Evolutionary conservation across 1,140 invertebrate genomes (phyloP).

Genomic region (Tyrophagus putrescentiae): DNA sequence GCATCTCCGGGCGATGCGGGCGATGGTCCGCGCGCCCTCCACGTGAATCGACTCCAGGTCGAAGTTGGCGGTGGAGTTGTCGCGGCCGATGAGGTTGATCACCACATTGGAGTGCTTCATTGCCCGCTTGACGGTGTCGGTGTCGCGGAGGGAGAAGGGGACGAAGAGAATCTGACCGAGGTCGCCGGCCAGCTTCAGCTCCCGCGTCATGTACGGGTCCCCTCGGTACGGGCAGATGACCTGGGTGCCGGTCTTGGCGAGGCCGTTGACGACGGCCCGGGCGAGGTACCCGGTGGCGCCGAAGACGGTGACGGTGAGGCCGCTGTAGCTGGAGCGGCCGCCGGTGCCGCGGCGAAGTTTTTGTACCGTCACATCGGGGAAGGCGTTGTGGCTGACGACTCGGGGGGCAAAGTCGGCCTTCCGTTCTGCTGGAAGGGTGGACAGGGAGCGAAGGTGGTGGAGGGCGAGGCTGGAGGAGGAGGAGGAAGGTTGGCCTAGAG

Average conservation of each 20-base stretch:
- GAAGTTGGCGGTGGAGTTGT: conserved; percentile 78
- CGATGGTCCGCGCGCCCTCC: conserved; percentile 46
- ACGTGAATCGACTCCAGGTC: conserved; percentile 58
- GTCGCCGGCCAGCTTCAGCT: conserved; percentile 73
- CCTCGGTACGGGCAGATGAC: conserved; percentile 80
- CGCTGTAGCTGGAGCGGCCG: conserved; percentile 87
- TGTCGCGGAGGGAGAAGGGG: conserved; percentile 68
- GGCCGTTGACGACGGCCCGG: conserved; percentile 60
- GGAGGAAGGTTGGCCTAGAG: no score
- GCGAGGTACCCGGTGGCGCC: conserved; percentile 79
- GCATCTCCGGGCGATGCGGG: conserved; percentile 54
- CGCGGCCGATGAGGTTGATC: conserved; percentile 79
- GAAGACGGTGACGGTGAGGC: conserved; percentile 91
- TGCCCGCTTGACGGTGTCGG: conserved; percentile 66
- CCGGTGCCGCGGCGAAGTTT: conserved; percentile 51
- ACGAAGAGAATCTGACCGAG: conserved; percentile 80
- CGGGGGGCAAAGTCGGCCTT: conserved; percentile 9
- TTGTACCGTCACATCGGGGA: conserved; percentile 5
- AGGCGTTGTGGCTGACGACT: background rate
- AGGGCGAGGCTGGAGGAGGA: no score
- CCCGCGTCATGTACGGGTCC: conserved; percentile 57
- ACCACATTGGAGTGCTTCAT: conserved; percentile 94
- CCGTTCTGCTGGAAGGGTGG: no score
- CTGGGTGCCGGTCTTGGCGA: conserved; percentile 57
- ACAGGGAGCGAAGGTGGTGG: no score